Base-by-base conservation (phyloP, 2,888 invertebrate genomes). In the Acanthococcus lagerstroemiae region DNA sequence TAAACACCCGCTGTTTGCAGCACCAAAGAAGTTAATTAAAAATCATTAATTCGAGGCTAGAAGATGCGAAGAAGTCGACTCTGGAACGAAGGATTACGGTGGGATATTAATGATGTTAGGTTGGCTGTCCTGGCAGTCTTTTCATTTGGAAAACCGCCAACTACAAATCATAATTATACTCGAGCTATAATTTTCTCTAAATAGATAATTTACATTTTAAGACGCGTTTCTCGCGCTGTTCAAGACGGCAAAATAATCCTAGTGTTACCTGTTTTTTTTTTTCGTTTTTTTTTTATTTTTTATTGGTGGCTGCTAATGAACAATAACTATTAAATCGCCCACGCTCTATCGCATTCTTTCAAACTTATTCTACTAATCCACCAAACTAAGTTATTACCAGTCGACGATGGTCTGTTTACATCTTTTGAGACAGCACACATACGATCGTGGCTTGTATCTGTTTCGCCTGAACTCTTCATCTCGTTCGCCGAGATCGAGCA, bases 151-250 rank as follows among this genome's bases (percentile, higher is more conserved):
- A 66, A 66, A 66, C 56, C 66, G 56, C 66, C 66, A 66, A 66
- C 66, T 66, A 66, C 66, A 66, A 66, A 66, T 66, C 66, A 66
- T 66, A 66, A 66, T 66, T 66, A 66, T 66, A 66, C 56, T 55
- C 66, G 55, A 56, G 66, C 66, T 56, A 56, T 66, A 66, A 66
- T 66, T 66, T 66, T 48, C 56, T 57, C 50, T 66, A 66, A 66
- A 66, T 66, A 66, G 66, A 66, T 66, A 66, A 66, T 66, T 66
- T 66, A 66, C 66, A 66, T 66, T 57, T 66, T 66, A 54, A 63
- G 63, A 63, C 63, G 63, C 63, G 63, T 63, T 63, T 63, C 63
- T 63, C 63, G 63, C 63, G 63, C 63, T 52, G 22, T 44, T 54
- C 24, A 22, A 63, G 25, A 50, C 37, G 54, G 63, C 63, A 37